Evolutionary conservation across 2,113 vertebrate species (phyloP), one percentile per base, ranked within the genome.

Genomic region (Galbula dea): DNA sequence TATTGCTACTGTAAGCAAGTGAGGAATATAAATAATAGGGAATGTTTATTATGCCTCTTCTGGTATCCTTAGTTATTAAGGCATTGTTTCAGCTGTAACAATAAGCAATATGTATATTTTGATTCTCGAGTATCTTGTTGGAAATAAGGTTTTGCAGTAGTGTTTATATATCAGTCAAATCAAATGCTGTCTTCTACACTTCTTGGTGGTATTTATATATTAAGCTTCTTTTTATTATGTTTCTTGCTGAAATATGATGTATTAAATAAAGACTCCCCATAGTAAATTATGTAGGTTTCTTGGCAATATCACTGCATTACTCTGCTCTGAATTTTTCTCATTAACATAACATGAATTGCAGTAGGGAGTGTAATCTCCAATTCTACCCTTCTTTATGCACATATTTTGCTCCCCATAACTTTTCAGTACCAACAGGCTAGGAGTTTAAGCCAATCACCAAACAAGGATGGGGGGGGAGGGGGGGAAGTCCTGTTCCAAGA

Each of bases 141-240:
- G 61, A 95, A 95, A 96, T 93, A 55, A 68, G 68, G 68, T 96
- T 95, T 94, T 90, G 43, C 59, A 51, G 75, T 51, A 79, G 65
- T 75, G 68, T 92, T 94, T 93, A 76, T 90, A 11, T 63, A 94
- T 94, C 83, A 95, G 68, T 43, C 72, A 81, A 89, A 93, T 86
- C 91, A 89, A 91, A 95, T 63, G 75, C 72, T 91, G 76, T 80
- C 76, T 75, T 91, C 79, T n/a, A 7, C 0, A 0, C 39, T 94
- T 55, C 85, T 95, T 86, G 52, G 61, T 88, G 76, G 48, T 91
- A 91, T 94, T 94, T 91, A 81, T 67, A 36, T 67, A 87, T 93
- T 93, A 93, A 91, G 91, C 89, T 86, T 65, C 88, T 83, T 96
- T 96, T 95, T 95, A 96, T 95, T 96, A 95, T 93, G 85, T 96